Evolutionary conservation across 2,888 invertebrate genomes (phyloP).

Genomic region (Coelopa pilipes): DNA sequence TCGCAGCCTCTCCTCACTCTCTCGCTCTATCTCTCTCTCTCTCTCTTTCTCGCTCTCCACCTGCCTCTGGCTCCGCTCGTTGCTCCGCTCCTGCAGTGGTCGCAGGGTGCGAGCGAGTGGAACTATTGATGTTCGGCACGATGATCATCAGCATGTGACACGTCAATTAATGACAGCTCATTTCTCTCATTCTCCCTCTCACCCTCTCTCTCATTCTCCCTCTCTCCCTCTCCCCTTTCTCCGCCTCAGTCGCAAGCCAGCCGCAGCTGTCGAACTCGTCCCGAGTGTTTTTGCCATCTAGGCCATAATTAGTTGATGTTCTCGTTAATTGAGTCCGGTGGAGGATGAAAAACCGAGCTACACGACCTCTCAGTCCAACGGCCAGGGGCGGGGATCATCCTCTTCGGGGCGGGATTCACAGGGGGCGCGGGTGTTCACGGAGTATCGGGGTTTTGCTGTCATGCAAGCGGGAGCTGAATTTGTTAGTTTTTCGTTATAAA

Average conservation of each 20-base stretch:
- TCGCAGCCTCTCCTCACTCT: constrained; percentile 1
- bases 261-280: constrained; percentile 42
- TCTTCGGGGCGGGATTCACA: too few species aligned
- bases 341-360: not conserved
- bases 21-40: constrained; percentile 15
- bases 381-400: too few species aligned
- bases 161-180: constrained; percentile 53
- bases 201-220: not conserved
- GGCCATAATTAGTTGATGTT: constrained; percentile 24
- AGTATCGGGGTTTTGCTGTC: too few species aligned
- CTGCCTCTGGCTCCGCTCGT: not conserved
- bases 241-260: constrained; percentile 38
- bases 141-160: constrained; percentile 42
- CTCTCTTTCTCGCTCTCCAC: too few species aligned
- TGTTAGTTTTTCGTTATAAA: too few species aligned
- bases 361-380: too few species aligned
- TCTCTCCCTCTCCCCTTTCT: constrained; percentile 12
- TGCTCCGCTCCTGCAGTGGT: not conserved
- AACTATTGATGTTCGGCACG: constrained; percentile 33
- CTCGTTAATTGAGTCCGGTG: constrained; percentile 17
- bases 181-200: constrained; percentile 42
- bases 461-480: too few species aligned
- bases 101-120: not conserved
- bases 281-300: not conserved
- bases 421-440: too few species aligned